Percentiles rank a stretch among this genome's conserved stretches.
Conservation (phyloP, 2,888 invertebrate genomes). For the Tryphoninae sp. region DNA sequence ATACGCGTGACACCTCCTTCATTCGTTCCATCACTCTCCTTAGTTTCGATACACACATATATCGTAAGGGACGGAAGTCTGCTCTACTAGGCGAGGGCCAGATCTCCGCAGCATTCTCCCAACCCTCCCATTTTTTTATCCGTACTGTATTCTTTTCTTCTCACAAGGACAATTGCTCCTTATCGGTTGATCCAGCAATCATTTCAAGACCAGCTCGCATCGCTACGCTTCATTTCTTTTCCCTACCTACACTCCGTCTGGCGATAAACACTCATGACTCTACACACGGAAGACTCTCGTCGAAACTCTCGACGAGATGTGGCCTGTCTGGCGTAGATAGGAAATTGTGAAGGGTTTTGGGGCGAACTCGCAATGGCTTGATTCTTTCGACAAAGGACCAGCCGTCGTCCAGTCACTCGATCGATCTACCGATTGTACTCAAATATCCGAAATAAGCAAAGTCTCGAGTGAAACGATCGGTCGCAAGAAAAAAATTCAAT, state of each 20-base stretch:
- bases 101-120: neutral
- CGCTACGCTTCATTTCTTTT: conserved; percentile 22
- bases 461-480: neutral
- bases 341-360: conserved; percentile 38
- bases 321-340: conserved; percentile 34
- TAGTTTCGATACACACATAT: neutral
- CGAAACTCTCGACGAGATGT: conserved; percentile 24
- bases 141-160: neutral
- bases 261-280: conserved; percentile 28
- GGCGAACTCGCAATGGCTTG: conserved; percentile 12
- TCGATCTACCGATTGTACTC: neutral
- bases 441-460: neutral
- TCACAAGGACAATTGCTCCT: conserved; percentile 39
- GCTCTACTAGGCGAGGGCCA: neutral
- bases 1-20: conserved; percentile 3
- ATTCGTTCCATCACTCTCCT: neutral
- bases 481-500: neutral
- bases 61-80: neutral
- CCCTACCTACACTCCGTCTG: conserved; percentile 19
- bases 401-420: conserved; percentile 1
- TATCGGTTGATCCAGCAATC: conserved; percentile 57
- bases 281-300: conserved; percentile 19
- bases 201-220: conserved; percentile 41
- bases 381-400: conserved; percentile 13
- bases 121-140: conserved; percentile 16